Evolutionary conservation across 1,140 invertebrate genomes (phyloP).

Genomic region (Cepaea nemoralis): DNA sequence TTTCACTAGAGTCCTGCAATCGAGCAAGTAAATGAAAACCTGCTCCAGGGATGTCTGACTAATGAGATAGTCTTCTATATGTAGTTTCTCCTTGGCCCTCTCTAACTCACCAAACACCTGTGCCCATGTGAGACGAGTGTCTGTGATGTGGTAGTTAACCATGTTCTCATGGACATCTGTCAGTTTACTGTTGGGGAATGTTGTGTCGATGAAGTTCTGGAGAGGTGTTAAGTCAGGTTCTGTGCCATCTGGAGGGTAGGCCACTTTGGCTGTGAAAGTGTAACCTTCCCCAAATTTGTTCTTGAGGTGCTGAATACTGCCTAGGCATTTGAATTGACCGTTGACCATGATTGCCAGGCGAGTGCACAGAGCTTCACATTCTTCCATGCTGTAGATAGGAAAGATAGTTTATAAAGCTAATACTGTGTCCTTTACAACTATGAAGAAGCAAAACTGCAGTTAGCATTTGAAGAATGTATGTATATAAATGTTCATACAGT

Average conservation of each 20-base stretch:
- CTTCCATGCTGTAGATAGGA: conserved; percentile 72
- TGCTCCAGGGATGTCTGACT: conserved; percentile 85
- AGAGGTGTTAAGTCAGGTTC: conserved; percentile 53
- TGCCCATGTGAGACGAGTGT: conserved; percentile 75
- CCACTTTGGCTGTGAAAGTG: conserved; percentile 70
- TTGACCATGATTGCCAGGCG: conserved; percentile 75
- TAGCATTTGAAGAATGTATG: too few relatives aligned
- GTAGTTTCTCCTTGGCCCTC: conserved; percentile 72
- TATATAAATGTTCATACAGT: too few relatives aligned
- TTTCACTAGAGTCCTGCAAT: conserved; percentile 65
- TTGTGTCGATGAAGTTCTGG: conserved; percentile 57
- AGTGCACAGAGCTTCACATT: conserved; percentile 74
- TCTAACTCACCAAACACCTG: conserved; percentile 79
- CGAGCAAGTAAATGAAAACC: conserved; percentile 76
- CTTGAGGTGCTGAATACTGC: conserved; percentile 73
- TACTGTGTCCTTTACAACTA: too few relatives aligned
- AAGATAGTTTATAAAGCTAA: too few relatives aligned
- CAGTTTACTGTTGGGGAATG: conserved; percentile 65
- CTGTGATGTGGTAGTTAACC: conserved; percentile 72
- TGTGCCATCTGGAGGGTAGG: conserved; percentile 39
- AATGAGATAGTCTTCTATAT: conserved; percentile 82
- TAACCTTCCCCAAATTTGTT: conserved; percentile 71
- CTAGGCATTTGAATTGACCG: conserved; percentile 69
- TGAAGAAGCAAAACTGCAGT: too few relatives aligned
- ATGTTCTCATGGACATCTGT: conserved; percentile 83